Evolutionary conservation across 2,888 invertebrate species (phyloP).

Genomic region (Trissoscelio sp.): DNA sequence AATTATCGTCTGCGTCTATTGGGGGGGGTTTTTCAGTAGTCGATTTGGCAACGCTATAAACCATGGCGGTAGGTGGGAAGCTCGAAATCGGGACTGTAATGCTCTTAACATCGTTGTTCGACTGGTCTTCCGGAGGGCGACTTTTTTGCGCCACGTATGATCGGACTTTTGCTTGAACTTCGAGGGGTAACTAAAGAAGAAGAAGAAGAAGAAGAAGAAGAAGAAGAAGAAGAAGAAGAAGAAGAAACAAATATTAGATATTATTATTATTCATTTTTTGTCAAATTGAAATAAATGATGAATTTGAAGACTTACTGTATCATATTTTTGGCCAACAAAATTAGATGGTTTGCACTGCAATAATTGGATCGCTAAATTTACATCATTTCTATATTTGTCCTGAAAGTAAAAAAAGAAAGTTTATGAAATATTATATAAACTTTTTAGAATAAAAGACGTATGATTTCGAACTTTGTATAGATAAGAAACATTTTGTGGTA

Average conservation of each 20-base stretch:
- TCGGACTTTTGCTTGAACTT: slow-evolving; percentile 95
- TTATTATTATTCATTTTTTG: no score
- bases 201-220: no score
- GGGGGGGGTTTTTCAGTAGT: slow-evolving; percentile 82
- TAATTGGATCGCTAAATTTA: slow-evolving; percentile 95
- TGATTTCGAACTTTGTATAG: no score
- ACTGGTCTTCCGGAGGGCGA: slow-evolving; percentile 83
- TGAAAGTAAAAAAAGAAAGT: slow-evolving; percentile 86
- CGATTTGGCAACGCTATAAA: slow-evolving; percentile 84
- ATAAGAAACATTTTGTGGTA: no score
- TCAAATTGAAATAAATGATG: no score
- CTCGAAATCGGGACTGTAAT: slow-evolving; percentile 91
- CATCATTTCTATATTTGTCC: slow-evolving; percentile 97
- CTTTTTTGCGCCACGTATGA: slow-evolving; percentile 89
- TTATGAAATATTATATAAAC: no score
- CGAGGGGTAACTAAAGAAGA: slow-evolving; percentile 91
- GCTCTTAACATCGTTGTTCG: slow-evolving; percentile 85
- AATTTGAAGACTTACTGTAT: slow-evolving; percentile 38
- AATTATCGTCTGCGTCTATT: slow-evolving; percentile 89
- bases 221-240: no score
- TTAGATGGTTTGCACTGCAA: slow-evolving; percentile 97
- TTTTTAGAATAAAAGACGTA: no score
- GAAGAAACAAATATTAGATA: no score
- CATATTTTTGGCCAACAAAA: slow-evolving; percentile 92
- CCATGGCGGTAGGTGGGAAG: slow-evolving; percentile 94